phyloP scores from a whole-genome alignment of 2,888 invertebrate species.

The Gasteruption jaculator region DNA sequence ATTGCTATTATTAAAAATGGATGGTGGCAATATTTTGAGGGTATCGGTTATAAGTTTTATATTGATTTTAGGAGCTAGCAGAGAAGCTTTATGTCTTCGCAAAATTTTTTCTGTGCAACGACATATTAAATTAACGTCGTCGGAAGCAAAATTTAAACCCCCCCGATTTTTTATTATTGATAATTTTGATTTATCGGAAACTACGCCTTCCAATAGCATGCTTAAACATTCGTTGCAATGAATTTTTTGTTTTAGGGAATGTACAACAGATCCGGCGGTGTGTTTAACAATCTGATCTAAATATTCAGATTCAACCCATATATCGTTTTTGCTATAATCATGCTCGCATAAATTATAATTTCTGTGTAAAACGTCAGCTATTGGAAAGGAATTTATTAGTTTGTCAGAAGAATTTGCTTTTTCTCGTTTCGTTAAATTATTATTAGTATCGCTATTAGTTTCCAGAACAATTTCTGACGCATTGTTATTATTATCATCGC shows the following conservation, averaged over 20 bases:
- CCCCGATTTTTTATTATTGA: conserved; percentile 15
- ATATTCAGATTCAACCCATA: conserved; percentile 13
- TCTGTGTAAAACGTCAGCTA: no score
- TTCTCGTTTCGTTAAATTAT: no score
- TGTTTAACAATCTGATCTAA: conserved; percentile 13
- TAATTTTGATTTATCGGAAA: no score
- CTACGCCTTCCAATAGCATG: not conserved
- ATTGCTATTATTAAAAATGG: conserved; percentile 10
- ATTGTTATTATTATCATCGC: no score
- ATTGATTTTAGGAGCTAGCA: conserved; percentile 7
- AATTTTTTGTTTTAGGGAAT: no score
- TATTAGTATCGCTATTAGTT: no score
- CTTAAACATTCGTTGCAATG: conserved; percentile 9
- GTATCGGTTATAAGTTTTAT: conserved; percentile 11
- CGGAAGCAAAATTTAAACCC: conserved; percentile 15
- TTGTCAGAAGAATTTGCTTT: no score
- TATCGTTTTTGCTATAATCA: conserved; percentile 9
- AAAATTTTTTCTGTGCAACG: no score
- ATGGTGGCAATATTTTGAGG: conserved; percentile 10
- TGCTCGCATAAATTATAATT: conserved; percentile 7
- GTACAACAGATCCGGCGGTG: conserved; percentile 13
- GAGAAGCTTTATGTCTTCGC: not conserved
- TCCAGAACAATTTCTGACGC: no score
- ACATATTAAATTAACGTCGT: conserved; percentile 13
- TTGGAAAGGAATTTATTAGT: no score